A percentile compares a stretch with the other conserved stretches of the same genome.
phyloP scores from a whole-genome alignment of 2,113 vertebrate species.

The Stictonetta naevosa region DNA sequence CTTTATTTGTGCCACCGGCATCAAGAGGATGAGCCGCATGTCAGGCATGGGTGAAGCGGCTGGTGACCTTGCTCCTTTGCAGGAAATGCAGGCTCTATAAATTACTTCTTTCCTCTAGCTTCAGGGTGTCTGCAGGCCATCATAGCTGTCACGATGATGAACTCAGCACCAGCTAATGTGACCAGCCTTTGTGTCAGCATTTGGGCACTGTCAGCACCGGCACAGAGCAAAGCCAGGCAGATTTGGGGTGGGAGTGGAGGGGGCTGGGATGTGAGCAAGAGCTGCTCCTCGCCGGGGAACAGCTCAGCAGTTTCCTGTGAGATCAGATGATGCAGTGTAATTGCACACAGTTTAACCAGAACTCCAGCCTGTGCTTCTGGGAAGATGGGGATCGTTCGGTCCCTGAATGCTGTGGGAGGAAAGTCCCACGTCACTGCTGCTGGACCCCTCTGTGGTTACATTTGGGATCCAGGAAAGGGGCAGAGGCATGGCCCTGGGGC shows the following conservation, averaged over 20 bases:
- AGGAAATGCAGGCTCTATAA: not conserved
- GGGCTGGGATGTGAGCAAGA: not conserved
- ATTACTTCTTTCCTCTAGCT: not conserved
- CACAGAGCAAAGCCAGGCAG: accelerated
- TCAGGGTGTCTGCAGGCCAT: not conserved
- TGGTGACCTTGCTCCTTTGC: not conserved
- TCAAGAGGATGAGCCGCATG: not conserved
- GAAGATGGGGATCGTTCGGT: not conserved
- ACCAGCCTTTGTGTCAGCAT: not conserved
- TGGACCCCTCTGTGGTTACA: not conserved
- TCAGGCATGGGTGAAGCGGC: not conserved
- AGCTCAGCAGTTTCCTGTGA: not conserved
- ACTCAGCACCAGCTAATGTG: not conserved
- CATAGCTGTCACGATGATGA: not conserved
- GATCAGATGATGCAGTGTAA: not conserved
- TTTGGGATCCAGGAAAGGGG: not conserved
- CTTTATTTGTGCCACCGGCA: not conserved
- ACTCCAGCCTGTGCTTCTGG: not conserved
- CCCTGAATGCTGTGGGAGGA: not conserved
- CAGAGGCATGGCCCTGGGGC: not conserved
- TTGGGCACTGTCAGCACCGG: not conserved
- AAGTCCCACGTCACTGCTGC: not conserved
- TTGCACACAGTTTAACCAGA: not conserved
- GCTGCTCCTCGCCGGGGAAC: not conserved
- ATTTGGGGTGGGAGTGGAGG: not conserved